These are phyloP conservation scores for Lottia gigantea DNA, from an alignment of 2,888 invertebrate species.

Conservation along the genomic window DNA sequence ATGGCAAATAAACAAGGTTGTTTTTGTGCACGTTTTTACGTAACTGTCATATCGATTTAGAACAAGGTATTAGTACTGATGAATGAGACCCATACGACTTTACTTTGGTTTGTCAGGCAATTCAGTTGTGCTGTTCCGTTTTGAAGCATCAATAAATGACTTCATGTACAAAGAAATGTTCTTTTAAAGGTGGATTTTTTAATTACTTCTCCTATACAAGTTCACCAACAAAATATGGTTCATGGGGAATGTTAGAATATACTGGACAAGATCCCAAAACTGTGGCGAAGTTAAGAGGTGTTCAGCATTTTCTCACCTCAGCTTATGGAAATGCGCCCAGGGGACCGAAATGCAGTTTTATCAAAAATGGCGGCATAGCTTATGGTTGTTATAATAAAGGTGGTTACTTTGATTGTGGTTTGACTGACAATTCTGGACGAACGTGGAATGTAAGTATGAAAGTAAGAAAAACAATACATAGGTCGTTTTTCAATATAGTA, in stretches of 20 bases:
- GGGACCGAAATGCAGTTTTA: slow-evolving; percentile 36
- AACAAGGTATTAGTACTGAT: too few relatives aligned
- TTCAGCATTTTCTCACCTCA: slow-evolving; percentile 38
- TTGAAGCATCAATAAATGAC: too few relatives aligned
- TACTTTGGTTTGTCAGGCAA: too few relatives aligned
- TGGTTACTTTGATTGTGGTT: slow-evolving; percentile 29
- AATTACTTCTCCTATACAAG: slow-evolving; percentile 47
- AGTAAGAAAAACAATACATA: too few relatives aligned
- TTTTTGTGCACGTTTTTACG: too few relatives aligned
- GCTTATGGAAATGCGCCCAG: slow-evolving; percentile 17
- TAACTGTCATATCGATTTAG: too few relatives aligned
- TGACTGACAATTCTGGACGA: slow-evolving; percentile 25
- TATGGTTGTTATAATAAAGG: slow-evolving; percentile 37
- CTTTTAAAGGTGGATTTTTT: slow-evolving; percentile 43
- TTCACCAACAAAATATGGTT: slow-evolving; percentile 44
- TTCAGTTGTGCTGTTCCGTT: too few relatives aligned
- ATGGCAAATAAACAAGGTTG: too few relatives aligned
- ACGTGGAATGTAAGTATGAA: slow-evolving; percentile 31
- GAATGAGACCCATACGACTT: too few relatives aligned
- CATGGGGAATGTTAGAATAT: slow-evolving; percentile 51
- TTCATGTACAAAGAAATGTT: too few relatives aligned
- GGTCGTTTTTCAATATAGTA: too few relatives aligned
- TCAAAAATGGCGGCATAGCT: slow-evolving; percentile 17
- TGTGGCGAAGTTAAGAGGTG: slow-evolving; percentile 47
- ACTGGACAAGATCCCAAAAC: slow-evolving; percentile 45